Conservation (phyloP, 2,888 invertebrate species). For the Lasioglossum calceatum region DNA sequence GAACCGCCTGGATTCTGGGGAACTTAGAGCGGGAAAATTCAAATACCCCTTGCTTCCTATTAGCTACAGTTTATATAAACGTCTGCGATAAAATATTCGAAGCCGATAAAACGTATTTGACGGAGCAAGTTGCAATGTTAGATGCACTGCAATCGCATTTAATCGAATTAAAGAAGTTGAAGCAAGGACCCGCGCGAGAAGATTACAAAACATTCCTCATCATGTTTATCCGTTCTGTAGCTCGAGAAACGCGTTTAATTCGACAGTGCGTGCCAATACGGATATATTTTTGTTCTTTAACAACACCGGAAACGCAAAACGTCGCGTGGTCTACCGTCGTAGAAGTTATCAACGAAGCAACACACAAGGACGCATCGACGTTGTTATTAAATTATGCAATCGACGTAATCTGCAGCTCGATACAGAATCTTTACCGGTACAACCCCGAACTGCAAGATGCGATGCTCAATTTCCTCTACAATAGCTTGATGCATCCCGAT, state of each 20-base stretch:
- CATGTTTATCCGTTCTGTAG: slow-evolving; percentile 66
- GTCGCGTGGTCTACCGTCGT: slow-evolving; percentile 70
- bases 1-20: slow-evolving; percentile 71
- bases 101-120: slow-evolving; percentile 53
- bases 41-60: slow-evolving; percentile 73
- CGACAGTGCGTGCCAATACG: not conserved
- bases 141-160: slow-evolving; percentile 68
- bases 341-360: slow-evolving; percentile 46
- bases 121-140: slow-evolving; percentile 22
- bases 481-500: slow-evolving; percentile 18
- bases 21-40: slow-evolving; percentile 72
- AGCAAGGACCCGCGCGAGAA: slow-evolving; percentile 76
- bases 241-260: slow-evolving; percentile 24
- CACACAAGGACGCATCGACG: slow-evolving; percentile 15
- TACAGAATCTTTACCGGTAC: slow-evolving; percentile 32
- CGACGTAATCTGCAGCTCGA: slow-evolving; percentile 25
- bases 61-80: slow-evolving; percentile 76
- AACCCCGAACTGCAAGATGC: slow-evolving; percentile 75
- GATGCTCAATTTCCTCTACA: slow-evolving; percentile 75
- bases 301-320: slow-evolving; percentile 67
- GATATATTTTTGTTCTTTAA: slow-evolving; percentile 56
- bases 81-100: slow-evolving; percentile 69
- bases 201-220: slow-evolving; percentile 75
- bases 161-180: slow-evolving; percentile 60
- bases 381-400: slow-evolving; percentile 53